Evolutionary conservation across 1,140 invertebrate genomes (phyloP), one percentile per base, ranked within the genome.

Genomic region (Helicoverpa zea): DNA sequence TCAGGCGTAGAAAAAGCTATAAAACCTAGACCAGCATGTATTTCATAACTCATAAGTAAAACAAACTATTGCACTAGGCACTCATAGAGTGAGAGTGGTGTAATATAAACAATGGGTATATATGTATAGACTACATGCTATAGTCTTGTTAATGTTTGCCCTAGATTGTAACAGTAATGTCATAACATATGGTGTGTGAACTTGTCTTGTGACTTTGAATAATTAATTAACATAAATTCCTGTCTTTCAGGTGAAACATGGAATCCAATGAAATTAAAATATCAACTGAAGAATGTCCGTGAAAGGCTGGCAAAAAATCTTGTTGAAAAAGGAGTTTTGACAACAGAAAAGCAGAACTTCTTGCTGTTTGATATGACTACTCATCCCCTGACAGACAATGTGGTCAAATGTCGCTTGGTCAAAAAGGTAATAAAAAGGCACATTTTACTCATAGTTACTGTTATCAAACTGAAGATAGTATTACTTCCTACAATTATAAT

Each of bases 321-420:
- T 86, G 99, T 99, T 18, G 99, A 99, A 94, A 99, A 99, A 95
- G 99, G 99, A 84, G 99, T 99, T n/a, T 96, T 99, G 81, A 99
- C 99, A 64, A 99, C 99, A 73, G 99, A 99, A 95, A 99, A 99
- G 96, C 99, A 99, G 95, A 99, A 99, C 95, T 99, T 99, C 95
- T 96, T 99, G 84, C 95, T 99, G 18, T 99, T 99, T 96, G 99
- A 99, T 96, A 99, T 99, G 99, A 99, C 99, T 30, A 99, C 99
- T 85, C 99, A 99, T 97, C 99, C 99, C 52, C 96, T 99, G 56
- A 99, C 98, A 73, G 99, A 99, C 95, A 98, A 98, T 95, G 96
- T 97, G 83, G 97, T 98, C n/a, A 99, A 99, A 96, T 98, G 97
- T 86, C 97, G 99, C 87, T 96, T 99, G 83, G 98, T 99, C 54